These are phyloP conservation scores for Mus spicilegus DNA, from an alignment of 2,113 vertebrate species.

Conservation along the genomic window DNA sequence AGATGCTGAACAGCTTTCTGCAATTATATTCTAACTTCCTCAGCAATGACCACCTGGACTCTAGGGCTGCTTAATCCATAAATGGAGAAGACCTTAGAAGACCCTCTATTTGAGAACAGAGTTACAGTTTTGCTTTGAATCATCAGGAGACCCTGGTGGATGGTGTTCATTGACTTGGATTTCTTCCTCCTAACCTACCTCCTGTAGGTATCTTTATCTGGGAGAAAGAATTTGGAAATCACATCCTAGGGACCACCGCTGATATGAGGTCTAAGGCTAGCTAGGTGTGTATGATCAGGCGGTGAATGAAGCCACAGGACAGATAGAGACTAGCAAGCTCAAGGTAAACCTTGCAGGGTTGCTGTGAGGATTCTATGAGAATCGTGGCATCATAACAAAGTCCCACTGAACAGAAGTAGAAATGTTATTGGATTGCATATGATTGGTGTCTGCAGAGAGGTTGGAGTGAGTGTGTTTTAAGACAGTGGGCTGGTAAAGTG, in stretches of 20 bases:
- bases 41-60: neutral
- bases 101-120: neutral
- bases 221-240: neutral
- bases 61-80: neutral
- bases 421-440: neutral
- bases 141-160: neutral
- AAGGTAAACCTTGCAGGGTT: neutral
- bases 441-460: neutral
- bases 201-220: neutral
- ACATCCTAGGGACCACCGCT: neutral
- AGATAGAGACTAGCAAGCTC: neutral
- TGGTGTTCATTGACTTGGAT: neutral
- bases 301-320: rapidly evolving
- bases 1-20: neutral
- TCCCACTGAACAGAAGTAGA: neutral
- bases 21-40: neutral
- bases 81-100: neutral
- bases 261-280: neutral
- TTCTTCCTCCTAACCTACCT: neutral
- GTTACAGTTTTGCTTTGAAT: neutral
- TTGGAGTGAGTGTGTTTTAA: neutral
- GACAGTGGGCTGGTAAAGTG: neutral
- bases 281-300: neutral
- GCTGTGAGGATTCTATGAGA: neutral
- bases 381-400: neutral